Evolutionary conservation across 2,113 vertebrate genomes (phyloP), one percentile per base, ranked within the genome.

Genomic region (Psettodes erumei): DNA sequence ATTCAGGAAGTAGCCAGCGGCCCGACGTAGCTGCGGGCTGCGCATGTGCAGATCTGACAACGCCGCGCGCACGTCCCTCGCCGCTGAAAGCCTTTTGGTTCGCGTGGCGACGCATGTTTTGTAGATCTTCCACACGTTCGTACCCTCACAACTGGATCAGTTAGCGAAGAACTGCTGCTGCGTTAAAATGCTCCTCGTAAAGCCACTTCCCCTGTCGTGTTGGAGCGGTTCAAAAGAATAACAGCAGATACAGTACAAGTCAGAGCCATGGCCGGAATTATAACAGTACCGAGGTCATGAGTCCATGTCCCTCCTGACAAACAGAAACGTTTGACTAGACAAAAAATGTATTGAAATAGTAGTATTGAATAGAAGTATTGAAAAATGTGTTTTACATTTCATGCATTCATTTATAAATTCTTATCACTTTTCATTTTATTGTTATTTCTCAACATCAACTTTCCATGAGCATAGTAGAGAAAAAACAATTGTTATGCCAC

Each of bases 1-100:
- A 82, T 75, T 79, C 92, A 91, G 94, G 93, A 94, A 94, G 90
- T 89, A 5, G 35, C 35, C 30, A 5, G 6, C 42, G 38, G 35
- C 9, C 38, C 23, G 27, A 2, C 3, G 3, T 3, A 42, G 59
- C 83, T 78, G 76, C 73, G 69, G 21, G n/a, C 40, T 66, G 11
- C 55, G 64, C 74, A 54, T 40, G 62, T 8, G 70, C 9, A 55
- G 80, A 89, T 87, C 48, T 90, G 9, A 68, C 74, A 51, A 27
- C 0, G 2, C 12, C 16, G 18, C 8, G n/a, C n/a, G n/a, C n/a
- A n/a, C n/a, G n/a, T n/a, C n/a, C n/a, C n/a, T n/a, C n/a, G n/a
- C n/a, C n/a, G n/a, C n/a, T n/a, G n/a, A 0, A 10, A 0, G 1
- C 1, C 7, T 0, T 2, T 0, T 1, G 4, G n/a, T 2, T 4